Evolutionary conservation across 1,140 invertebrate species (phyloP).

Genomic region (Leptestheria dahalacensis): DNA sequence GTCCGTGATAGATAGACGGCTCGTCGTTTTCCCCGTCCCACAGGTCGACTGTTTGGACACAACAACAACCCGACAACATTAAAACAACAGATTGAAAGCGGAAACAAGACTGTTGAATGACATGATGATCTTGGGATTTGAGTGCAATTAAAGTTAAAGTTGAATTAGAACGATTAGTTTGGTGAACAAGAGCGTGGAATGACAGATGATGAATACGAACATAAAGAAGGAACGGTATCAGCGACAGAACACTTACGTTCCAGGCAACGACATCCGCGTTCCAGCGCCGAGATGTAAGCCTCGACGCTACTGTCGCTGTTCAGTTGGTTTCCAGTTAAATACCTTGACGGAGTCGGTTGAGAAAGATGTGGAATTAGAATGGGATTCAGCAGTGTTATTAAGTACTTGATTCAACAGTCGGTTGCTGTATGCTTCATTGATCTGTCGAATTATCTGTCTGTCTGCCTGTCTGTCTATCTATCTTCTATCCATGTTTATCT

Average conservation of each 20-base stretch:
- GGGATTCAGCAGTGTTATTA: too few species aligned
- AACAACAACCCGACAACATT: constrained; percentile 19
- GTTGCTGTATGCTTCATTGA: too few species aligned
- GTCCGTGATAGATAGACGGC: constrained; percentile 40
- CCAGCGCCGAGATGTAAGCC: constrained; percentile 35
- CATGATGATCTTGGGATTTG: not conserved
- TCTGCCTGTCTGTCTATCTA: too few species aligned
- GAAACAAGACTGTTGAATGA: not conserved
- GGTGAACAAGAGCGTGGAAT: too few species aligned
- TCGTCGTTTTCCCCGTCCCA: constrained; percentile 42
- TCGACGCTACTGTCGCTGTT: constrained; percentile 39
- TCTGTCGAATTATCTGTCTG: too few species aligned
- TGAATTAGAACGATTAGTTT: too few species aligned
- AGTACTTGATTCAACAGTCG: too few species aligned
- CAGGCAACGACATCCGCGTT: constrained; percentile 33
- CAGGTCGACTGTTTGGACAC: constrained; percentile 36
- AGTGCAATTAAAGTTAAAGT: too few species aligned
- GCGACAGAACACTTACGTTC: constrained; percentile 28
- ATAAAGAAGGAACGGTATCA: not conserved
- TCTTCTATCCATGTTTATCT: too few species aligned
- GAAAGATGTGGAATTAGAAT: constrained; percentile 6
- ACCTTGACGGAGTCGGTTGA: constrained; percentile 23
- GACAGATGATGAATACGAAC: not conserved
- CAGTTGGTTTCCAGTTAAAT: constrained; percentile 39
- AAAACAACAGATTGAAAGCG: too few species aligned